These are phyloP conservation scores for Ia io DNA, from an alignment of 2,113 vertebrate genomes.

Conservation along the genomic window DNA sequence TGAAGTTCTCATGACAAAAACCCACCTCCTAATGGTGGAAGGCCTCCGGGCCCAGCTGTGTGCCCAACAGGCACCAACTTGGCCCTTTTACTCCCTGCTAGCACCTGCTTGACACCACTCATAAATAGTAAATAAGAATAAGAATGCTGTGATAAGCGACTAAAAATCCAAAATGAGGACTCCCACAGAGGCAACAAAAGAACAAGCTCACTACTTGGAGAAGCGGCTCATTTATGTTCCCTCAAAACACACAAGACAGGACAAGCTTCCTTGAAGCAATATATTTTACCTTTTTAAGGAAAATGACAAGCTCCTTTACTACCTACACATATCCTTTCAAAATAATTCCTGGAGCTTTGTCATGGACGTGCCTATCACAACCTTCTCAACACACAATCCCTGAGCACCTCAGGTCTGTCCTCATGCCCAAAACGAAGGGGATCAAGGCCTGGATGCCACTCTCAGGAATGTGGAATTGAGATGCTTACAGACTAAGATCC, in stretches of 20 bases:
- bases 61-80: accelerated
- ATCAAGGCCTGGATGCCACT: background rate
- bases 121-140: background rate
- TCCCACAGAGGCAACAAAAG: background rate
- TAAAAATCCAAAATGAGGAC: background rate
- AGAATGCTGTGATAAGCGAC: background rate
- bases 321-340: background rate
- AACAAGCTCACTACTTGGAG: background rate
- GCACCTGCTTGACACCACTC: background rate
- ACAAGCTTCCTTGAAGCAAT: background rate
- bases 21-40: background rate
- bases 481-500: background rate
- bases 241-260: background rate
- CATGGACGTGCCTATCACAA: background rate
- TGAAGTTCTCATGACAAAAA: background rate
- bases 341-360: background rate
- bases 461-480: background rate
- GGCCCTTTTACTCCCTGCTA: background rate
- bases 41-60: background rate
- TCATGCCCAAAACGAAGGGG: background rate
- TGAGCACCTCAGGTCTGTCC: background rate
- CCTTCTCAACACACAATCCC: background rate
- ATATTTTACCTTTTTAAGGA: background rate
- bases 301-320: background rate
- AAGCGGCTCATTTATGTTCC: background rate